A percentile compares a stretch with the other conserved stretches of the same genome.
phyloP scores from a whole-genome alignment of 2,888 invertebrate genomes.

The Brachyptera putata region DNA sequence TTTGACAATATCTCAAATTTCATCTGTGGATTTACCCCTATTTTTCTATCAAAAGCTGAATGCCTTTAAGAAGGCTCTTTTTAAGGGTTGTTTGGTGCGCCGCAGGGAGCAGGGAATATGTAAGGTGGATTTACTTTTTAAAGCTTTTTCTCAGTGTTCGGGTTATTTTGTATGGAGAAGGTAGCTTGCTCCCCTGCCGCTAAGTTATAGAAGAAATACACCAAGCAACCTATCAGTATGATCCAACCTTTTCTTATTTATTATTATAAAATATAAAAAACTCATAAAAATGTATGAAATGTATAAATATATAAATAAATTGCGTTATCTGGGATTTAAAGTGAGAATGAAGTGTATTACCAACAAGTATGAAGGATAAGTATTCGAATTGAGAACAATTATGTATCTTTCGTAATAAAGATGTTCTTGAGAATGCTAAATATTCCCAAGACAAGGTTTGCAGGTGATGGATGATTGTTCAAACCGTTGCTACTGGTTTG shows the following conservation, averaged over 20 bases:
- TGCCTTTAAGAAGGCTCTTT: conserved; percentile 8
- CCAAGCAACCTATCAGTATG: not conserved
- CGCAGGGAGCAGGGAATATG: conserved; percentile 11
- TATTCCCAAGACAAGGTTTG: too few species aligned
- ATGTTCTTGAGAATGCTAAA: too few species aligned
- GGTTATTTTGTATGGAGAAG: conserved; percentile 11
- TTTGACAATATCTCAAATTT: conserved; percentile 20
- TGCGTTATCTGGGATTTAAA: not conserved
- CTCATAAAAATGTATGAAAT: too few species aligned
- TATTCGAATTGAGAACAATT: too few species aligned
- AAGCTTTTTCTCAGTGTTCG: conserved; percentile 13
- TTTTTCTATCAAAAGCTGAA: conserved; percentile 20
- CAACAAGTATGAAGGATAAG: too few species aligned
- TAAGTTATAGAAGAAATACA: not conserved
- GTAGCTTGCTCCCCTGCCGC: conserved; percentile 16
- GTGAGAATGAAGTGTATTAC: too few species aligned
- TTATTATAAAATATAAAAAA: too few species aligned
- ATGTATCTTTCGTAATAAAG: too few species aligned
- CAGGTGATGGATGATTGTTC: too few species aligned
- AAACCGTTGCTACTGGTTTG: too few species aligned
- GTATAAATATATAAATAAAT: too few species aligned
- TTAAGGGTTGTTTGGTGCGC: conserved; percentile 21
- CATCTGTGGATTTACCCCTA: conserved; percentile 16
- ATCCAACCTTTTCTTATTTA: too few species aligned
- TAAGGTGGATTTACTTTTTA: conserved; percentile 15